Conservation (phyloP, 2,113 vertebrate genomes). For the Epinephelus fuscoguttatus region DNA sequence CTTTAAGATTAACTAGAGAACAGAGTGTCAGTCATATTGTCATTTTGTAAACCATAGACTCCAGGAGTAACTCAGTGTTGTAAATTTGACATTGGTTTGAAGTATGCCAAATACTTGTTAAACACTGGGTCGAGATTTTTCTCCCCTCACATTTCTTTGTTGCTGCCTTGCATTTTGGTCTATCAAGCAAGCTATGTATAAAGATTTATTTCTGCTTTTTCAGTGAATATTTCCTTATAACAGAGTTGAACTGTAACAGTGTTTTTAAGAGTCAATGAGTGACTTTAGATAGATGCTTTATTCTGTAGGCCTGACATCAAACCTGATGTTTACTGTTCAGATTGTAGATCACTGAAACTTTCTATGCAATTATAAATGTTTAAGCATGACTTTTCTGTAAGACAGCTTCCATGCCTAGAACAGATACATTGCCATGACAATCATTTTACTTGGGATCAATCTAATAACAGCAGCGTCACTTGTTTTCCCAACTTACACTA, state of each 20-base stretch:
- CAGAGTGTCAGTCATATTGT: background rate
- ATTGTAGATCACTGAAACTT: too few species aligned
- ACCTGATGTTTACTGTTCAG: too few species aligned
- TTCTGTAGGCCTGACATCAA: too few species aligned
- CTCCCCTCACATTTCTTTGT: background rate
- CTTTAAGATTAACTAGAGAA: constrained; percentile 25
- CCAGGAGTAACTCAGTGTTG: background rate
- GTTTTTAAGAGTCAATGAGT: too few species aligned
- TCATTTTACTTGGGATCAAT: too few species aligned
- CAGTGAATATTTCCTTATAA: background rate
- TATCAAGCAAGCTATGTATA: background rate
- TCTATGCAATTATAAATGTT: too few species aligned
- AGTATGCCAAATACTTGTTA: background rate
- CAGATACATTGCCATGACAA: too few species aligned
- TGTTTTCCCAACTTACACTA: too few species aligned
- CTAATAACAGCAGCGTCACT: too few species aligned
- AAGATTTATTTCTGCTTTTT: background rate
- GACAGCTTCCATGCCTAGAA: too few species aligned
- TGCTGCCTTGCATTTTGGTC: background rate
- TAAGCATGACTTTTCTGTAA: too few species aligned
- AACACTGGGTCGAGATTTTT: background rate
- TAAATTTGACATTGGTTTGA: background rate
- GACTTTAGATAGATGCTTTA: too few species aligned
- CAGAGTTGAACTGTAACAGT: background rate
- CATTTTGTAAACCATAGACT: background rate